Conservation (phyloP, 2,888 invertebrate species). For the Amphipyra berbera region DNA sequence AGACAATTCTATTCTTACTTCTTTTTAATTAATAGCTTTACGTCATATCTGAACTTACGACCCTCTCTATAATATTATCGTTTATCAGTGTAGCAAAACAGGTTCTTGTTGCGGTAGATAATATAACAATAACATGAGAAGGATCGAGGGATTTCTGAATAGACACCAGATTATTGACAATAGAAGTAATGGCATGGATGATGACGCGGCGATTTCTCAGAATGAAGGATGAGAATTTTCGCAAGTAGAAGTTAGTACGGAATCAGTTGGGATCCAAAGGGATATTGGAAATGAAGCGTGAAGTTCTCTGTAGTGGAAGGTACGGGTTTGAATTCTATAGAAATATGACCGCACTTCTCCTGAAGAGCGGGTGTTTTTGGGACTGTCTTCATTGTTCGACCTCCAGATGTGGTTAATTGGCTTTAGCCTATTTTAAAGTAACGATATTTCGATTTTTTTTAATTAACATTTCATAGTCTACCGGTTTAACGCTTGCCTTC, state of each 20-base stretch:
- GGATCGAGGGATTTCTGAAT: slow-evolving; percentile 17
- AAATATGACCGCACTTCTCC: not conserved
- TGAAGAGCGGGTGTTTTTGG: not conserved
- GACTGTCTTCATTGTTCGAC: no score
- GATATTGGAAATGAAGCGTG: slow-evolving; percentile 44
- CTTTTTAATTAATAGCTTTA: no score
- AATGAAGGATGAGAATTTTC: slow-evolving; percentile 21
- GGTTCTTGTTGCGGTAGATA: slow-evolving; percentile 14
- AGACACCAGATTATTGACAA: slow-evolving; percentile 26
- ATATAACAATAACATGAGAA: slow-evolving; percentile 6
- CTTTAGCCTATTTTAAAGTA: no score
- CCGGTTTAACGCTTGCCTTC: no score
- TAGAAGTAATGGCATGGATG: slow-evolving; percentile 26
- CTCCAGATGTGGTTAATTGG: no score
- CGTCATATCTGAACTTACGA: no score
- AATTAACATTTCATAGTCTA: no score
- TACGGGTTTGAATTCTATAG: slow-evolving; percentile 8
- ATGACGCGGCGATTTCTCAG: slow-evolving; percentile 26
- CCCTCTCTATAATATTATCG: slow-evolving; percentile 2
- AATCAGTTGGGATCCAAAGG: slow-evolving; percentile 29
- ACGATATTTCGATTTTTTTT: no score
- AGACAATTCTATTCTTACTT: no score
- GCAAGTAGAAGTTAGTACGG: slow-evolving; percentile 17
- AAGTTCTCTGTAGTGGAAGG: slow-evolving; percentile 34
- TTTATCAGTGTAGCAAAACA: slow-evolving; percentile 25